Evolutionary conservation across 1,140 invertebrate genomes (phyloP).

Genomic region (Polypedilum vanderplanki): DNA sequence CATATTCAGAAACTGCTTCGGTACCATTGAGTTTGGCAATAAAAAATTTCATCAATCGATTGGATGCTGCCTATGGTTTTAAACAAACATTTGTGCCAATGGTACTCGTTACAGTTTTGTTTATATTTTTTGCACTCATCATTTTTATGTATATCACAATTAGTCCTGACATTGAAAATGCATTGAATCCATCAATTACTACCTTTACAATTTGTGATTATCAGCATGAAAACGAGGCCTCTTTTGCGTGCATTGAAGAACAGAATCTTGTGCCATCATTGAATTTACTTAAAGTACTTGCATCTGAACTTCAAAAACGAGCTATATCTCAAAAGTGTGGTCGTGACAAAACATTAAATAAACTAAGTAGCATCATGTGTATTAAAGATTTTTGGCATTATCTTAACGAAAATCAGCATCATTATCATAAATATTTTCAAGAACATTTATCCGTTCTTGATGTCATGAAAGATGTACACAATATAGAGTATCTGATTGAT

Average conservation of each 20-base stretch:
- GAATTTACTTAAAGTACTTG: slow-evolving; percentile 52
- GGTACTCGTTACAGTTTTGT: slow-evolving; percentile 51
- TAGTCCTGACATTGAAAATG: slow-evolving; percentile 36
- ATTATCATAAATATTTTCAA: neutral
- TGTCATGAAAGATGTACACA: slow-evolving; percentile 53
- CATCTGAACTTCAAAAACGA: slow-evolving; percentile 50
- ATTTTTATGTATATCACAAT: slow-evolving; percentile 60
- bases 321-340: slow-evolving; percentile 48
- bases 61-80: slow-evolving; percentile 35
- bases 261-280: slow-evolving; percentile 52
- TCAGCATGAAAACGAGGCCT: neutral
- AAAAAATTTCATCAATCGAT: slow-evolving; percentile 29
- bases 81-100: slow-evolving; percentile 59
- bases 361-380: neutral
- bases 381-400: neutral
- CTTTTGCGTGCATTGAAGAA: slow-evolving; percentile 33
- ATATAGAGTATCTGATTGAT: slow-evolving; percentile 59
- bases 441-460: slow-evolving; percentile 39
- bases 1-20: neutral
- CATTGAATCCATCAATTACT: slow-evolving; percentile 30
- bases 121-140: slow-evolving; percentile 57
- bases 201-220: slow-evolving; percentile 30
- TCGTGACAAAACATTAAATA: slow-evolving; percentile 37
- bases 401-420: neutral
- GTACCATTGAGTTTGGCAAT: slow-evolving; percentile 27